Evolutionary conservation across 2,888 invertebrate species (phyloP).

Genomic region (Amorpha juglandis): DNA sequence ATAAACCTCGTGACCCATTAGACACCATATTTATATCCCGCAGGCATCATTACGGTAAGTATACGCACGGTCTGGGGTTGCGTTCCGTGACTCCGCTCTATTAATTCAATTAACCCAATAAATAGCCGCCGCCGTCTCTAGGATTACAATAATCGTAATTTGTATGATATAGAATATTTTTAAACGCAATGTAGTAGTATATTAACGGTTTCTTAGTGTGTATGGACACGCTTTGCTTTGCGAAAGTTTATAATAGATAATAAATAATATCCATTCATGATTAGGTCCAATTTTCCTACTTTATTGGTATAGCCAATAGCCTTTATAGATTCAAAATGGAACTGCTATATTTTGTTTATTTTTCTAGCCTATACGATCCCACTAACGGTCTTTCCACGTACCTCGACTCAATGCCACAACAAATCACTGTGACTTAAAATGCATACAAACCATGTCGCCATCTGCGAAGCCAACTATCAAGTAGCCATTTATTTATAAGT

Average conservation of each 20-base stretch:
- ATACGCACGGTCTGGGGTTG: constrained; percentile 36
- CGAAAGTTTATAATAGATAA: not conserved
- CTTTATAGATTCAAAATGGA: too few relatives aligned
- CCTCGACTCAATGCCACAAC: too few relatives aligned
- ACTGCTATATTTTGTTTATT: too few relatives aligned
- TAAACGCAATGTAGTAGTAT: constrained; percentile 67
- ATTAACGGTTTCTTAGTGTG: constrained; percentile 40
- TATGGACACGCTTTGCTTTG: constrained; percentile 7
- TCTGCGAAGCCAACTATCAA: too few relatives aligned
- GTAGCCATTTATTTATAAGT: too few relatives aligned
- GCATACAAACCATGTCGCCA: too few relatives aligned
- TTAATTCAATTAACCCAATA: constrained; percentile 80
- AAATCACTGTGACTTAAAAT: too few relatives aligned
- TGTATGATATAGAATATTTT: constrained; percentile 78
- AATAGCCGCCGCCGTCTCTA: constrained; percentile 42
- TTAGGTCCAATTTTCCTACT: not conserved
- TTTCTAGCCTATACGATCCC: too few relatives aligned
- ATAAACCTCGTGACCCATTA: constrained; percentile 39
- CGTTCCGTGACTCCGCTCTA: constrained; percentile 70
- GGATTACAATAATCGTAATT: constrained; percentile 76
- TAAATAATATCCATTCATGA: not conserved
- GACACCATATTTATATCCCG: constrained; percentile 29
- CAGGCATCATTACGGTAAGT: constrained; percentile 42
- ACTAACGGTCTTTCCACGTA: too few relatives aligned
- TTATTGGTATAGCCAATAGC: too few relatives aligned